These are phyloP conservation scores for Rhopilema esculentum DNA, from an alignment of 30 jellyfish, hydroid and myxozoan genomes.

Conservation along the genomic window DNA sequence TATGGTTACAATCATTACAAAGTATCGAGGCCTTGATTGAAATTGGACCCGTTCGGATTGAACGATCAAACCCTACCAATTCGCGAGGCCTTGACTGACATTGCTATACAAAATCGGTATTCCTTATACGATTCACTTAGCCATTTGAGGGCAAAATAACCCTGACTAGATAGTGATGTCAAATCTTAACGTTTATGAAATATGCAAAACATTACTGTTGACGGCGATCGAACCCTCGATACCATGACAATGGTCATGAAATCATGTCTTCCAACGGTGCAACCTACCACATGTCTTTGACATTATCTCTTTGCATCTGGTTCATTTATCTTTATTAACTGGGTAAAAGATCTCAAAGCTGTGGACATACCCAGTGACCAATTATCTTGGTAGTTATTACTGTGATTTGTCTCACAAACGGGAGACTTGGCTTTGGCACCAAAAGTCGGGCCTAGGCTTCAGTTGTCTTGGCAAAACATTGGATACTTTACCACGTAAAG, in stretches of 20 bases:
- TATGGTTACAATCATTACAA: no score
- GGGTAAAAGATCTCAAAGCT: not conserved
- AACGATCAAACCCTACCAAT: not conserved
- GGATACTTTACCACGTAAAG: not conserved
- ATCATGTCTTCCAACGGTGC: constrained; percentile 44
- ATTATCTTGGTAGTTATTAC: no score
- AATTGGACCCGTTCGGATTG: not conserved
- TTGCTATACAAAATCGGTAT: not conserved
- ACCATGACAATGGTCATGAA: constrained; percentile 54
- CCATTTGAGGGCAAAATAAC: no score
- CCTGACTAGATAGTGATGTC: no score
- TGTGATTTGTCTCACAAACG: not conserved
- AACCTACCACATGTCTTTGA: constrained; percentile 45
- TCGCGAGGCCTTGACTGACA: not conserved
- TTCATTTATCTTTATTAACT: not conserved
- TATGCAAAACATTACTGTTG: not conserved
- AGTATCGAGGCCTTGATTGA: not conserved
- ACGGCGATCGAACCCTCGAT: not conserved
- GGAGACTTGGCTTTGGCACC: not conserved
- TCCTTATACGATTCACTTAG: not conserved
- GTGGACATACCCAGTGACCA: not conserved
- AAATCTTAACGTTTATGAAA: no score
- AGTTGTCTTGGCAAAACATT: not conserved
- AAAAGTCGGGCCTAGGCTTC: constrained; percentile 27
- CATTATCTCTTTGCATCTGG: constrained; percentile 37